Conservation (phyloP, 2,888 invertebrate species). For the Archips crataeganus region DNA sequence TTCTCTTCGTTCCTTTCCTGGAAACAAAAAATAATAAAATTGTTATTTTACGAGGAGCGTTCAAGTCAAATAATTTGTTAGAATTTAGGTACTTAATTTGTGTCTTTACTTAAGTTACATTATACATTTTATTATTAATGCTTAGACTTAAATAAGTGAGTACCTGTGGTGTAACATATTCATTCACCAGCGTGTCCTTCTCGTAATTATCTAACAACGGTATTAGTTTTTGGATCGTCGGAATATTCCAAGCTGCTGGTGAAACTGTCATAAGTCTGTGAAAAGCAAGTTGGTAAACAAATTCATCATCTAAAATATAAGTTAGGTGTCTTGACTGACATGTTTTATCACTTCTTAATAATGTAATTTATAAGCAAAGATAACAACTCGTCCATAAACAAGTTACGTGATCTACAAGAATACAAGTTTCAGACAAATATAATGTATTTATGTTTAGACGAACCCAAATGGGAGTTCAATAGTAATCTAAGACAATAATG, state of each 20-base stretch:
- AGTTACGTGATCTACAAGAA: not conserved
- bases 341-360: constrained; percentile 8
- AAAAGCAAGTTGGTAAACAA: constrained; percentile 49
- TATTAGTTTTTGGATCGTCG: constrained; percentile 91
- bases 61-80: not conserved
- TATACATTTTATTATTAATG: too few relatives aligned
- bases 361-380: constrained; percentile 8
- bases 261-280: constrained; percentile 89
- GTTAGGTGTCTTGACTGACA: not conserved
- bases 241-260: constrained; percentile 87
- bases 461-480: not conserved
- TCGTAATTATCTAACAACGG: constrained; percentile 95
- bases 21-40: constrained; percentile 43
- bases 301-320: constrained; percentile 37
- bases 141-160: constrained; percentile 19
- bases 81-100: not conserved
- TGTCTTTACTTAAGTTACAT: too few relatives aligned
- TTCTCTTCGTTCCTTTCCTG: constrained; percentile 92
- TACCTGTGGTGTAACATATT: constrained; percentile 89
- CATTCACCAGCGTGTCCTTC: constrained; percentile 89
- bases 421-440: not conserved
- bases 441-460: not conserved
- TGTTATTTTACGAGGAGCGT: not conserved
- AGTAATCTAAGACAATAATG: not conserved
- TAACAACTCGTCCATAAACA: not conserved